phyloP scores from a whole-genome alignment of 1,140 invertebrate species.

The Harpegnathos saltator region DNA sequence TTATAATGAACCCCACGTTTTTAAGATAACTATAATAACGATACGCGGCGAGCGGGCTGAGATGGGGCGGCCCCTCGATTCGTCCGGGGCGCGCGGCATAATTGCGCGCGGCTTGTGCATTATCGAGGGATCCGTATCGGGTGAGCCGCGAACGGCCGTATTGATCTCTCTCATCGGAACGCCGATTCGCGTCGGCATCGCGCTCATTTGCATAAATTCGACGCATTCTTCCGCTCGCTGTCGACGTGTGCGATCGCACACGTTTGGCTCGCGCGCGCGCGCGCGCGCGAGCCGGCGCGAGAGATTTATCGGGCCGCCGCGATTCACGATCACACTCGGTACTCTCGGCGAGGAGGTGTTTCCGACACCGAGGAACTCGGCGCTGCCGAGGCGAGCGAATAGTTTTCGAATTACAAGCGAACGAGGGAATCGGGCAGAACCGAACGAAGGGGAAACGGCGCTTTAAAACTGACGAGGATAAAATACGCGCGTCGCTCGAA shows the following conservation, averaged over 20 bases:
- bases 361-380: too few relatives aligned
- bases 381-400: too few relatives aligned
- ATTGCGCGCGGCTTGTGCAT: constrained; percentile 28
- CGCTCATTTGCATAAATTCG: constrained; percentile 22
- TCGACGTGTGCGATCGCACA: too few relatives aligned
- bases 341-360: too few relatives aligned
- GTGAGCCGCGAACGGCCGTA: not conserved
- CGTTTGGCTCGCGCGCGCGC: too few relatives aligned
- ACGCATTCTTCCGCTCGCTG: not conserved
- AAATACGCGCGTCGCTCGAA: constrained; percentile 42
- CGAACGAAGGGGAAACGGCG: not conserved
- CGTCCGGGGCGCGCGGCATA: constrained; percentile 22
- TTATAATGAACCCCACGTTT: constrained; percentile 48
- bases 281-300: too few relatives aligned
- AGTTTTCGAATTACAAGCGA: not conserved
- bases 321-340: too few relatives aligned
- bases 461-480: constrained; percentile 45
- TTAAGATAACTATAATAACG: constrained; percentile 53
- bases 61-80: constrained; percentile 11
- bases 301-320: too few relatives aligned
- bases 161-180: constrained; percentile 26
- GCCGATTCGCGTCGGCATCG: constrained; percentile 4
- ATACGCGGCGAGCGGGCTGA: not conserved
- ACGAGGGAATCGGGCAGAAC: not conserved
- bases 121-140: constrained; percentile 38